These are phyloP conservation scores for Nephrotoma appendiculata DNA, from an alignment of 2,888 invertebrate species.

Conservation along the genomic window DNA sequence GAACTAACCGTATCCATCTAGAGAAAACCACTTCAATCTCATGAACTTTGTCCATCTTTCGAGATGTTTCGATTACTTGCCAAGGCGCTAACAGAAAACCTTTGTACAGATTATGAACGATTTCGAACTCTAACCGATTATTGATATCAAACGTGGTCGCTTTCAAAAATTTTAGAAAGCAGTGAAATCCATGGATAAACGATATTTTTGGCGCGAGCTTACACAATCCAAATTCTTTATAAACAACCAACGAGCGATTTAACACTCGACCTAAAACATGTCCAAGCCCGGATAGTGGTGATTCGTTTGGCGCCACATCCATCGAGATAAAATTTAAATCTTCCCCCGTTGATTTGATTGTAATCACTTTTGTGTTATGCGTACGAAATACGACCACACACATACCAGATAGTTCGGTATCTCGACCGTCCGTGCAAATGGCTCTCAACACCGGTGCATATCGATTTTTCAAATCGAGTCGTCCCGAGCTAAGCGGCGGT, in stretches of 20 bases:
- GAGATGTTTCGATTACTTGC: slow-evolving; percentile 42
- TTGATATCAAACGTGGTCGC: slow-evolving; percentile 52
- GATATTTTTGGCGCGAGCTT: slow-evolving; percentile 33
- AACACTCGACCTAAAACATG: slow-evolving; percentile 25
- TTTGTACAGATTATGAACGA: slow-evolving; percentile 40
- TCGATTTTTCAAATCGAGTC: slow-evolving; percentile 20
- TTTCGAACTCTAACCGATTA: slow-evolving; percentile 44
- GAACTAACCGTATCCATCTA: slow-evolving; percentile 56
- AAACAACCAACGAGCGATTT: slow-evolving; percentile 32
- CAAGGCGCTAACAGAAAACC: slow-evolving; percentile 41
- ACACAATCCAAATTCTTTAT: slow-evolving; percentile 40
- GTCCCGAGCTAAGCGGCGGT: slow-evolving; percentile 36
- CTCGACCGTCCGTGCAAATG: slow-evolving; percentile 46
- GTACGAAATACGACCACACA: slow-evolving; percentile 57
- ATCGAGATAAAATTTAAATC: slow-evolving; percentile 23
- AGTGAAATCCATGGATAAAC: slow-evolving; percentile 42
- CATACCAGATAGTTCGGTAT: slow-evolving; percentile 41
- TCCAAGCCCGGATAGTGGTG: slow-evolving; percentile 21
- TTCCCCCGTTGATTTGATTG: slow-evolving; percentile 42
- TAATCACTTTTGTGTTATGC: slow-evolving; percentile 41
- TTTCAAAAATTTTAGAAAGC: slow-evolving; percentile 34
- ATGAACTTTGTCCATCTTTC: slow-evolving; percentile 42
- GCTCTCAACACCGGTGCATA: slow-evolving; percentile 36
- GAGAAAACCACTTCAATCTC: slow-evolving; percentile 48
- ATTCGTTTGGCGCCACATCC: slow-evolving; percentile 21